These are phyloP conservation scores for Eilema sororculum DNA, from an alignment of 2,888 invertebrate species.

Conservation along the genomic window DNA sequence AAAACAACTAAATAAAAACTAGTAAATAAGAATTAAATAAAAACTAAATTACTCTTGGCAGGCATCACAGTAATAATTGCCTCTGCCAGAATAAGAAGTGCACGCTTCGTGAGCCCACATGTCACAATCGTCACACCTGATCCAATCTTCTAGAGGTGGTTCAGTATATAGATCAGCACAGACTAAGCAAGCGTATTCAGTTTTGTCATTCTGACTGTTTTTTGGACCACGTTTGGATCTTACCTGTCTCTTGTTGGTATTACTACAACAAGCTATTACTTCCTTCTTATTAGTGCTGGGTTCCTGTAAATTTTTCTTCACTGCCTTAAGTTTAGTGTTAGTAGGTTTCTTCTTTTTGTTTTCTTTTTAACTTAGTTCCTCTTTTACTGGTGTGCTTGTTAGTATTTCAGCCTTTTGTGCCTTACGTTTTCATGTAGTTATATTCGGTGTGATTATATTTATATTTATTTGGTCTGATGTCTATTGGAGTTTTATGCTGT, in stretches of 20 bases:
- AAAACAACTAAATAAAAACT: conserved; percentile 23
- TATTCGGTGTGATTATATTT: not conserved
- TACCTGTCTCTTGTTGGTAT: no score
- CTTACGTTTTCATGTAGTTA: conserved; percentile 18
- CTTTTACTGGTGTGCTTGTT: conserved; percentile 46
- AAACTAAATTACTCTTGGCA: conserved; percentile 22
- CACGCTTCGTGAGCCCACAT: not conserved
- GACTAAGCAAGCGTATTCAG: no score
- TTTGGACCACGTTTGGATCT: no score
- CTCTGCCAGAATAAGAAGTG: not conserved
- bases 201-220: no score
- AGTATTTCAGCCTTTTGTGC: conserved; percentile 42
- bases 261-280: no score
- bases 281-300: no score
- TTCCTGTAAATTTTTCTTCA: not conserved
- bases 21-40: not conserved
- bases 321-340: conserved; percentile 18
- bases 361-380: conserved; percentile 32
- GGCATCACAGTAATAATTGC: conserved; percentile 22
- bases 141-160: not conserved
- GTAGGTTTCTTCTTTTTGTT: conserved; percentile 12
- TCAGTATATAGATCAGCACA: conserved; percentile 11
- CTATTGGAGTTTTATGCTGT: conserved; percentile 28
- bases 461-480: conserved; percentile 40
- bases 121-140: no score